phyloP scores from a whole-genome alignment of 1,140 invertebrate genomes.

The Drosophila lini region DNA sequence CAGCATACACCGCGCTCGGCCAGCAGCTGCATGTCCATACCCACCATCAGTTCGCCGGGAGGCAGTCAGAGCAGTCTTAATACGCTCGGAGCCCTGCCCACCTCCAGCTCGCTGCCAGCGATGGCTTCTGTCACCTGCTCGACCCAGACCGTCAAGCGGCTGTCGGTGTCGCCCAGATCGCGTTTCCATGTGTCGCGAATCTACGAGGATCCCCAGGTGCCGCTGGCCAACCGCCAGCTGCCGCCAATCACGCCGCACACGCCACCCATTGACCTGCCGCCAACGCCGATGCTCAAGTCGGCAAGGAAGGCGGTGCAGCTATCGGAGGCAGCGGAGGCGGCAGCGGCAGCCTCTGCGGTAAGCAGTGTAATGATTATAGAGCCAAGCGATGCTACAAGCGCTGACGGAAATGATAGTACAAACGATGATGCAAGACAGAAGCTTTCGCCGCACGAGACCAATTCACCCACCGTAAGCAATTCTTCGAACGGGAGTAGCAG shows the following conservation, averaged over 20 bases:
- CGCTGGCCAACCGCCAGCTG: conserved; percentile 52
- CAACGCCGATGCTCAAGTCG: conserved; percentile 77
- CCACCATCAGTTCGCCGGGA: conserved; percentile 46
- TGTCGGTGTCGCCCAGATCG: conserved; percentile 75
- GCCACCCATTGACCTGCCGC: conserved; percentile 73
- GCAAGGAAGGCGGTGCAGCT: conserved; percentile 58
- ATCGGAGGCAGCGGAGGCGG: conserved; percentile 34
- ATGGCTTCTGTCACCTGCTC: conserved; percentile 80
- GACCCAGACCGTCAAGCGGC: conserved; percentile 74
- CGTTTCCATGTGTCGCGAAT: conserved; percentile 79
- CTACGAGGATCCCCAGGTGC: conserved; percentile 75
- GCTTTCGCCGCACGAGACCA: conserved; percentile 34
- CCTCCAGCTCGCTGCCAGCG: conserved; percentile 77
- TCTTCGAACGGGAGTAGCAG: conserved; percentile 57
- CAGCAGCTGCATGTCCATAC: conserved; percentile 79
- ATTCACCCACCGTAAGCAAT: conserved; percentile 56
- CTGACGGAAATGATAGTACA: conserved; percentile 58
- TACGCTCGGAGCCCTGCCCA: conserved; percentile 56
- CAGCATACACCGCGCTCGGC: conserved; percentile 51
- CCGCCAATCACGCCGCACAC: conserved; percentile 71
- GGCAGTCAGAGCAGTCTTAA: conserved; percentile 59
- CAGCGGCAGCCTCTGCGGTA: conserved; percentile 32
- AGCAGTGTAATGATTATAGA: conserved; percentile 59
- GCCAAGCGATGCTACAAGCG: conserved; percentile 11
- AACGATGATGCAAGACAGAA: conserved; percentile 19